Evolutionary conservation across 2,797 vertebrate species (phyloP).

Genomic region (Lateolabrax maculatus): DNA sequence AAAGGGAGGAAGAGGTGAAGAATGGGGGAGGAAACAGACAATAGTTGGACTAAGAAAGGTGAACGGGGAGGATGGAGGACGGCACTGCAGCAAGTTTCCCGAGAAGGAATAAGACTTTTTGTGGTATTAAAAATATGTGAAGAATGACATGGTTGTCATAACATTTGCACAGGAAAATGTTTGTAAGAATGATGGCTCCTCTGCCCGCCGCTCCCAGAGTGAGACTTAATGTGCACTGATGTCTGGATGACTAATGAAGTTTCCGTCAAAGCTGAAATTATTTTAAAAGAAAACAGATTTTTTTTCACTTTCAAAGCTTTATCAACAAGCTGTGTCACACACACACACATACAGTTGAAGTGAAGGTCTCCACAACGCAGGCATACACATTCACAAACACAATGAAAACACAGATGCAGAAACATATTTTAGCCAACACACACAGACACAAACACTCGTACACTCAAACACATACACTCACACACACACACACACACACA

Average conservation of each 20-base stretch:
- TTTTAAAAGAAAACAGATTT: neutral
- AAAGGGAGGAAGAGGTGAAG: neutral
- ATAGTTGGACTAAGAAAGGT: neutral
- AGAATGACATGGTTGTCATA: constrained; percentile 69
- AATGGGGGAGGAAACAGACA: neutral
- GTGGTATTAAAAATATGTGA: constrained; percentile 65
- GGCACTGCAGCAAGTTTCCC: constrained; percentile 2
- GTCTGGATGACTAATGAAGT: constrained; percentile 64
- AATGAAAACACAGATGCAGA: constrained; percentile 24
- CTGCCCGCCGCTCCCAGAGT: constrained; percentile 39
- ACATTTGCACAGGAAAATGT: constrained; percentile 68
- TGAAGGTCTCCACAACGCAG: constrained; percentile 15
- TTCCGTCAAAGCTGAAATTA: constrained; percentile 39
- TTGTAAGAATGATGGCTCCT: constrained; percentile 59
- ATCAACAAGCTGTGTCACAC: constrained; percentile 13
- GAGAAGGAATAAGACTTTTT: constrained; percentile 47
- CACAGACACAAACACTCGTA: neutral
- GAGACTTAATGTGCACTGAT: constrained; percentile 51
- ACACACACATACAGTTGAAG: neutral
- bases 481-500: neutral
- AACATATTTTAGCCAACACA: constrained; percentile 10
- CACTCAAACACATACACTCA: neutral
- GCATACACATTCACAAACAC: neutral
- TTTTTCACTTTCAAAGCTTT: constrained; percentile 37
- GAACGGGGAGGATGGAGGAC: constrained; percentile 13